Conservation (phyloP, 2,797 vertebrate genomes). For the Gorsachius magnificus region DNA sequence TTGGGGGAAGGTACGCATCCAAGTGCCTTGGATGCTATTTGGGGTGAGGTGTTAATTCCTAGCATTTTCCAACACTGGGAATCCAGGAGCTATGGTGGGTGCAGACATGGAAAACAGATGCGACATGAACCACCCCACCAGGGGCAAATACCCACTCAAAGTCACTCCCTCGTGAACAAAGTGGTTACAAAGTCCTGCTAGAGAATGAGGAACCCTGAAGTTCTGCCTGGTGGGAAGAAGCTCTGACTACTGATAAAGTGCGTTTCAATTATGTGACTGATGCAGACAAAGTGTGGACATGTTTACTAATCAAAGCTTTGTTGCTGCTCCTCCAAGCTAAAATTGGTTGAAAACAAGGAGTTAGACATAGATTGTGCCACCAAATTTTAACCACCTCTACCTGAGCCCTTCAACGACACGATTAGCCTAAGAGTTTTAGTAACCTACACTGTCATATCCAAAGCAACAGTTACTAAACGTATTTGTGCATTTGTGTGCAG, state of each 20-base stretch:
- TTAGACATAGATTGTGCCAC: background rate
- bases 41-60: background rate
- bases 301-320: background rate
- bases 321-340: background rate
- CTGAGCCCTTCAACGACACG: fast-evolving
- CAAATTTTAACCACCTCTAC: background rate
- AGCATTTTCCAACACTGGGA: fast-evolving
- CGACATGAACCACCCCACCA: fast-evolving
- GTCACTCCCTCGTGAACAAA: background rate
- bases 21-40: background rate
- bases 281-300: background rate
- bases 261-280: background rate
- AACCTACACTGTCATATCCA: background rate
- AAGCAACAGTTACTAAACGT: background rate
- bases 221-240: background rate
- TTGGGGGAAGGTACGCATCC: background rate
- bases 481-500: background rate
- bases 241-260: background rate
- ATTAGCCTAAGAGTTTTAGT: background rate
- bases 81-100: background rate
- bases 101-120: background rate
- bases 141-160: background rate
- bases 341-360: background rate
- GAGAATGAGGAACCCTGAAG: background rate
- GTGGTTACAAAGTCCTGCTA: background rate